Conservation (phyloP, 2,888 invertebrate species). For the Drosophila atroscutellata region DNA sequence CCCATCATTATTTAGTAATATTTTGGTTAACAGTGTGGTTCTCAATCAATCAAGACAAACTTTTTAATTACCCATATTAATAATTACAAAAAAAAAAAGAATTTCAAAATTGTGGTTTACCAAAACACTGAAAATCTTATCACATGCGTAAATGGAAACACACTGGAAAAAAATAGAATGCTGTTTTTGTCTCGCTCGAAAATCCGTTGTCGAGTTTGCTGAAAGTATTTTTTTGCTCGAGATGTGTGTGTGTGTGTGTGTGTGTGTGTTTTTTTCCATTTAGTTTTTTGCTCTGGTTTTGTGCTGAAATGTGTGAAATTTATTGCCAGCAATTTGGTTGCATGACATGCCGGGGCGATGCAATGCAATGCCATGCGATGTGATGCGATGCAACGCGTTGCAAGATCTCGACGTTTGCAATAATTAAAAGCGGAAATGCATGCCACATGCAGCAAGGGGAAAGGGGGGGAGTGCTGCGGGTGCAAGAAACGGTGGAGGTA, state of each 20-base stretch:
- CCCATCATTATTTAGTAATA: neutral
- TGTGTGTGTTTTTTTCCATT: neutral
- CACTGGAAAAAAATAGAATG: neutral
- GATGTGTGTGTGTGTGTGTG: neutral
- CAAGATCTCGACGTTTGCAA: conserved; percentile 68
- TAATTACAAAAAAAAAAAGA: neutral
- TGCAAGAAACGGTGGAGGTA: neutral
- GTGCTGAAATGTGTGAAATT: conserved; percentile 70
- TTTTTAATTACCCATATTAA: neutral
- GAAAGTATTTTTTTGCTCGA: conserved; percentile 44
- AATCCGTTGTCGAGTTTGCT: neutral
- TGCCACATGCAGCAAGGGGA: conserved; percentile 21
- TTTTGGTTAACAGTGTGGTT: neutral
- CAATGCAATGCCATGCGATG: conserved; percentile 18
- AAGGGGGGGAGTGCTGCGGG: neutral
- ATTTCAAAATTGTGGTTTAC: neutral
- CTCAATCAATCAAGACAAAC: neutral
- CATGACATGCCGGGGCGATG: conserved; percentile 68
- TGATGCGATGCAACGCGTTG: conserved; percentile 21
- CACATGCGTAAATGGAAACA: neutral
- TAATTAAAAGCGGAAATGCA: conserved; percentile 81
- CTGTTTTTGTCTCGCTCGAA: neutral
- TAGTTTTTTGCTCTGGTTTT: neutral
- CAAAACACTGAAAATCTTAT: neutral
- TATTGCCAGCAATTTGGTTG: conserved; percentile 82